Conservation (phyloP, 1,140 invertebrate genomes). For the Platyscapa corneri region DNA sequence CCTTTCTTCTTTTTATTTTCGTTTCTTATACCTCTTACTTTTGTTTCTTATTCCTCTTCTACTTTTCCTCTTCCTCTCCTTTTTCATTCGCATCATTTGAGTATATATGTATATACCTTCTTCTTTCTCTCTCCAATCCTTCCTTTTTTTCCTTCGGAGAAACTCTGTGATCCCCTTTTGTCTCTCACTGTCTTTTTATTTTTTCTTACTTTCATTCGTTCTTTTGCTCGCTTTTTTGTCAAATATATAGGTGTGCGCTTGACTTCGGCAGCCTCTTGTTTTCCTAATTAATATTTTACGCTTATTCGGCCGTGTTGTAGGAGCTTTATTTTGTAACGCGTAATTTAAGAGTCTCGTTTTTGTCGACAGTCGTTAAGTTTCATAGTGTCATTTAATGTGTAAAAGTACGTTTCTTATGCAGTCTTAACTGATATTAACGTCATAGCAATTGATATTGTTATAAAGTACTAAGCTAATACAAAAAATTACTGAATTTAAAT, state of each 20-base stretch:
- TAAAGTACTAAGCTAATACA: conserved; percentile 9
- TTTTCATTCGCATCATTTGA: neutral
- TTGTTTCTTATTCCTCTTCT: conserved; percentile 45
- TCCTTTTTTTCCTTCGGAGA: conserved; percentile 44
- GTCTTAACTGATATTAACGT: conserved; percentile 10
- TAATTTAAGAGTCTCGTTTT: conserved; percentile 38
- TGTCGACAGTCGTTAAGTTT: conserved; percentile 22
- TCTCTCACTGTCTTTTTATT: neutral
- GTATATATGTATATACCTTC: neutral
- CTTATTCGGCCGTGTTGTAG: conserved; percentile 1
- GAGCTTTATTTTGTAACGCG: conserved; percentile 1
- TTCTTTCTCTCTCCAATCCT: conserved; percentile 48
- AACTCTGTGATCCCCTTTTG: conserved; percentile 37
- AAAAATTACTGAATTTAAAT: conserved; percentile 13
- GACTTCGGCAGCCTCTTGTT: conserved; percentile 21
- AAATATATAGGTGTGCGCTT: neutral
- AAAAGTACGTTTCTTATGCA: conserved; percentile 20
- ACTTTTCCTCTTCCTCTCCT: conserved; percentile 50
- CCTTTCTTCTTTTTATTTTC: neutral
- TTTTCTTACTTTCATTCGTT: neutral
- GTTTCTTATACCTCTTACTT: neutral
- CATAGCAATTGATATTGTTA: conserved; percentile 25
- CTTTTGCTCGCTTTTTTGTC: neutral
- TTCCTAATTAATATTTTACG: conserved; percentile 50
- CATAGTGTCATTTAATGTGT: conserved; percentile 27